Base-by-base conservation (phyloP, 2,888 invertebrate species). In the Callosobruchus maculatus region DNA sequence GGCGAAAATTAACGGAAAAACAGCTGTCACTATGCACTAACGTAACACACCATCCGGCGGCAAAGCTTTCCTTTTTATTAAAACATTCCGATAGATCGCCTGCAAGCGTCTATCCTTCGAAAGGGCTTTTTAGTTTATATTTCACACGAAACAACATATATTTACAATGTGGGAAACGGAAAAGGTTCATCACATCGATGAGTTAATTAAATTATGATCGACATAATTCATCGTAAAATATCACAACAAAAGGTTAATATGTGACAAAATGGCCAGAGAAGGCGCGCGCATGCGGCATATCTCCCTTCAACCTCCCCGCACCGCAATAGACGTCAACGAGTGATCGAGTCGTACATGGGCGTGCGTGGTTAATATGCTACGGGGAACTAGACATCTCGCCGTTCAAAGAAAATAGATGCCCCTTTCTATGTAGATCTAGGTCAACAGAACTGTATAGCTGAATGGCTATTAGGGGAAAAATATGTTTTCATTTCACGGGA, bases 181-280 rank as follows among this genome's bases (percentile, higher is more conserved):
- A 49, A 49, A 7, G 30, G 30, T 67, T 21, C 3, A 2, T 3
- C 68, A 68, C 21, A 68, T 68, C 68, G 73, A 74, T 72, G 71
- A 76, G 79, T 77, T 83, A 83, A 84, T 83, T 84, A 81, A 82
- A 81, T 83, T 82, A 82, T 74, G 77, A 82, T 80, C 77, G 79
- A 84, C 84, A 85, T 85, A 83, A 85, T 85, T 86, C 84, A 85
- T 84, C 84, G 74, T 75, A 84, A 85, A 85, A 85, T 84, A 86
- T 86, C 86, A 86, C 85, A 87, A 87, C 87, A 87, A 87, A 87
- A 87, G 86, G 86, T 87, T 87, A 87, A 85, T 86, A 73, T 86
- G 85, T 87, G 86, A 87, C 87, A 87, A 87, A 87, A 87, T 87
- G 87, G 87, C 86, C 82, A 84, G 80, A 79, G 76, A 77, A 79